These are phyloP conservation scores for Corvus moneduloides DNA, from an alignment of 2,113 vertebrate genomes.

Conservation along the genomic window DNA sequence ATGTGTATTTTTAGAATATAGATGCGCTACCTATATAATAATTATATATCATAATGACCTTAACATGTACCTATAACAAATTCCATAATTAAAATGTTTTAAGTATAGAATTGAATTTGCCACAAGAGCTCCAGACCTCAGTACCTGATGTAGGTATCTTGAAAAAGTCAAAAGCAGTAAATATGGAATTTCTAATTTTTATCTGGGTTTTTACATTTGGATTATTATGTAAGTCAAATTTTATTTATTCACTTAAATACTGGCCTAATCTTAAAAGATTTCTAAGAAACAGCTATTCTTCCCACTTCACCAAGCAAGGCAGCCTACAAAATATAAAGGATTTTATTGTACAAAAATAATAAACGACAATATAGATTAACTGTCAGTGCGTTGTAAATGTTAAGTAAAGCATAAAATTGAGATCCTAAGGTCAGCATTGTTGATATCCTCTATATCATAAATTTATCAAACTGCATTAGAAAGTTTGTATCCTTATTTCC, in stretches of 20 bases:
- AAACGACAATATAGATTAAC: background rate
- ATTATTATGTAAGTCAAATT: background rate
- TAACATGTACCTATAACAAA: background rate
- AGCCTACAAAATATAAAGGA: background rate
- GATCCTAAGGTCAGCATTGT: background rate
- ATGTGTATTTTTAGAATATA: background rate
- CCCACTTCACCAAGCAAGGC: background rate
- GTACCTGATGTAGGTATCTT: background rate
- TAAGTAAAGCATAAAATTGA: conserved; percentile 35
- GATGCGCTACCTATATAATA: background rate
- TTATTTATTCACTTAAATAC: background rate
- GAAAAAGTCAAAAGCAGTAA: background rate
- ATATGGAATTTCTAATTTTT: background rate
- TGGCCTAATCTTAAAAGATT: background rate
- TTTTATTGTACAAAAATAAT: background rate
- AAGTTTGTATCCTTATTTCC: background rate
- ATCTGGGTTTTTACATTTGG: background rate
- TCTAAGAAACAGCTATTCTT: background rate
- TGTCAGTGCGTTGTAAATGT: background rate
- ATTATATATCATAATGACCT: background rate
- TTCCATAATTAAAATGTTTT: background rate
- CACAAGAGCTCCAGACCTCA: background rate
- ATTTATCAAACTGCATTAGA: background rate
- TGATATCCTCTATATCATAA: background rate
- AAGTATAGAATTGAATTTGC: background rate